phyloP scores from a whole-genome alignment of 2,888 invertebrate species.

The Papilio protenor region DNA sequence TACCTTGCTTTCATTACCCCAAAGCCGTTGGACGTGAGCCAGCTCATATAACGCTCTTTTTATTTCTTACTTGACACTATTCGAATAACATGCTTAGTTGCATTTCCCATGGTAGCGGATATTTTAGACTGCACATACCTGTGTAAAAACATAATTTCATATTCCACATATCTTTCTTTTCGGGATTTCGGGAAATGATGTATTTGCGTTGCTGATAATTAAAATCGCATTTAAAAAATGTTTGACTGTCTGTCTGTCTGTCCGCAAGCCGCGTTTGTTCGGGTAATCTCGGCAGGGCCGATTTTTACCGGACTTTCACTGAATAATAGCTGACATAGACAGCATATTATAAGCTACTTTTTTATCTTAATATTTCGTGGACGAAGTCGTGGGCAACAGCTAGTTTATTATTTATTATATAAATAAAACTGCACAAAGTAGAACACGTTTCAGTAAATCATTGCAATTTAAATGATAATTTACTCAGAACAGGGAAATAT shows the following conservation, averaged over 20 bases:
- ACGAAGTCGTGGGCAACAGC: too few relatives aligned
- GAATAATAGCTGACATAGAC: too few relatives aligned
- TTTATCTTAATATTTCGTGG: too few relatives aligned
- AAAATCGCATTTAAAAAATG: too few relatives aligned
- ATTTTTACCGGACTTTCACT: too few relatives aligned
- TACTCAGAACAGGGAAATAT: slow-evolving; percentile 1
- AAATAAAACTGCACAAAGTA: slow-evolving; percentile 2
- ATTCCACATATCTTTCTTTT: too few relatives aligned
- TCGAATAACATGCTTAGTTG: slow-evolving; percentile 8
- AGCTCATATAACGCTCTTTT: slow-evolving; percentile 10
- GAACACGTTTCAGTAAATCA: slow-evolving; percentile 20
- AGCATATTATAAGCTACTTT: too few relatives aligned
- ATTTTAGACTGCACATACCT: neutral
- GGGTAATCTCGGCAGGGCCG: too few relatives aligned
- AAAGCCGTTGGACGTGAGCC: slow-evolving; percentile 1
- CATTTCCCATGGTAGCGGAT: neutral
- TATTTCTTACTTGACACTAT: slow-evolving; percentile 23
- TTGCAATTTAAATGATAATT: slow-evolving; percentile 35
- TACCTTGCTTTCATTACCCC: slow-evolving; percentile 22
- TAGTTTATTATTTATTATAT: neutral
- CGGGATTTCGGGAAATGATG: too few relatives aligned
- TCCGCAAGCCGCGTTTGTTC: too few relatives aligned
- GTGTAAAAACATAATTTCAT: neutral
- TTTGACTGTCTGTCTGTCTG: too few relatives aligned
- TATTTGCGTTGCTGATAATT: too few relatives aligned